Evolutionary conservation across 1,140 invertebrate species (phyloP), one percentile per base, ranked within the genome.

Genomic region (Berghia stephanieae): DNA sequence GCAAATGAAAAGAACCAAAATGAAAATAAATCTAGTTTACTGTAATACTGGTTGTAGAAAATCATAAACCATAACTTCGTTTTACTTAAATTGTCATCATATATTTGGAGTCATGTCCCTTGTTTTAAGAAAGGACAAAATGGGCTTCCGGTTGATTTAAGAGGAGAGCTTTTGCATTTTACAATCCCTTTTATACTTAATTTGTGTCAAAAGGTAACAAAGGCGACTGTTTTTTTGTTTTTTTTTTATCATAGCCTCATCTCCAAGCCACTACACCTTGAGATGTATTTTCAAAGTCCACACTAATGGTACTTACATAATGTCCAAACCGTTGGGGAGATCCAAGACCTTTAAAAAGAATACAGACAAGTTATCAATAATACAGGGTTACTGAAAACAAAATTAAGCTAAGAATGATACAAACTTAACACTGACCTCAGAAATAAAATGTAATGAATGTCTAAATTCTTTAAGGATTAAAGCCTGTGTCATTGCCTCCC

Each of bases 291-390:
- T 16, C 27, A 27, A n/a, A 63, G 4, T 6, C 31, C 6, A 67
- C 36, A 67, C 38, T 49, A 43, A 24, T 43, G 16, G 8, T 42
- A 76, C 74, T 76, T 43, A 76, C 74, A 68, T 76, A 76, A 34
- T 76, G 74, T 10, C 74, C 74, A 42, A 43, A 44, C 27, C 74
- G 67, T 36, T 76, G 74, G 1, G 74, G 74, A 10, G 74, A 76
- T 34, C 74, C 63, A 13, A 76, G 31, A 13, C 74, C 74, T 76
- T 18, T 1, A 67, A 42, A 18, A 63, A 75, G 1, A 16, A 43
- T n/a, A 63, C 46, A 49, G 46, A n/a, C 57, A 63, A 10, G 34
- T 16, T 63, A 24, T 31, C 8, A 63, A 63, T 16, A 24, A 24
- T 63, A 8, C 27, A 24, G 34, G 13, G 13, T 49, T 49, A 49